Base-by-base conservation (phyloP, 2,888 invertebrate genomes). In the Brachylomia viminalis region DNA sequence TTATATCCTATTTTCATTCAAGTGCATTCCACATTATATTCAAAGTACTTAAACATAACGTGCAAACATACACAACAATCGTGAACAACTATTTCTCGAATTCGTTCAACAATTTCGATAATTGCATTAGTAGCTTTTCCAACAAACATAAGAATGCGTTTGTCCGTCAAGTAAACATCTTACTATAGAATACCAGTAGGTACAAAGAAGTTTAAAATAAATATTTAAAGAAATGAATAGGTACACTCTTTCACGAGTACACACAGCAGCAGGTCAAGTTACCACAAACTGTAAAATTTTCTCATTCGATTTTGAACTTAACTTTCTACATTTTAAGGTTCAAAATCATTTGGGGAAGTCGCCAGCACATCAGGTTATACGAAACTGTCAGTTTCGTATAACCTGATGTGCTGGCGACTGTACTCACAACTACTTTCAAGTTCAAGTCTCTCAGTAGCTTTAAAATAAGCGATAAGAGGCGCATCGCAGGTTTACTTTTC, bases 361-460 rank as follows among this genome's bases (percentile, higher is more conserved):
- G n/a, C n/a, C n/a, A n/a, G n/a, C n/a, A n/a, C n/a, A n/a, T n/a
- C n/a, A n/a, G n/a, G n/a, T n/a, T n/a, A n/a, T n/a, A n/a, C n/a
- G n/a, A n/a, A n/a, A n/a, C n/a, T n/a, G n/a, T n/a, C n/a, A n/a
- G n/a, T n/a, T n/a, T n/a, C n/a, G n/a, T n/a, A n/a, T n/a, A n/a
- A n/a, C n/a, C n/a, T n/a, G n/a, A n/a, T n/a, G n/a, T n/a, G n/a
- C n/a, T n/a, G n/a, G n/a, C n/a, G n/a, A n/a, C n/a, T n/a, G n/a
- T n/a, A n/a, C n/a, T n/a, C n/a, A n/a, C n/a, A 85, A 76, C 77
- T 82, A 82, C 52, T 83, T 83, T 71, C 79, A 82, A 87, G 82
- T 84, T 86, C 74, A 84, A 58, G 62, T 64, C 13, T 45, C 47
- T 66, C 70, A 67, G 66, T 58, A 62, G 69, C 62, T 75, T 68